Conservation (phyloP, 1,140 invertebrate genomes). For the Neuroterus valhalla region DNA sequence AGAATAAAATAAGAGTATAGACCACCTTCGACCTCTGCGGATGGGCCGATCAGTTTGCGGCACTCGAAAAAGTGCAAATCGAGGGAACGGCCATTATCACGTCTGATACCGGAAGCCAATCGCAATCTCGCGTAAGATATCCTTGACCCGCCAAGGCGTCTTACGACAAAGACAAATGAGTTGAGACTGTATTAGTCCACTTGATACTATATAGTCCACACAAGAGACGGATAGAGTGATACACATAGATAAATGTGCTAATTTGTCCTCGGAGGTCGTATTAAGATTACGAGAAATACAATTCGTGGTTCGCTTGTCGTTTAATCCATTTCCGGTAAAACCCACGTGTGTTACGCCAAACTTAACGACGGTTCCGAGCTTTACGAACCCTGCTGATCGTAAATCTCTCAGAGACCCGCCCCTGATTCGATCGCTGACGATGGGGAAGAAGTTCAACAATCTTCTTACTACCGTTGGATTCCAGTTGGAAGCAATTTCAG, state of each 20-base stretch:
- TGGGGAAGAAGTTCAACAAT: not conserved
- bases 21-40: not conserved
- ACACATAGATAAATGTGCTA: not conserved
- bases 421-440: slow-evolving; percentile 19
- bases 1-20: not conserved
- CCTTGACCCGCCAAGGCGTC: not conserved
- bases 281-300: slow-evolving; percentile 6
- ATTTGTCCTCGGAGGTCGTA: slow-evolving; percentile 8
- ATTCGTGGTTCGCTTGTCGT: not conserved
- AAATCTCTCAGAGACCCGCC: slow-evolving; percentile 19
- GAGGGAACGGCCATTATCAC: not conserved
- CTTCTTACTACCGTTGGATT: not conserved
- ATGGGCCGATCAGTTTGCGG: not conserved
- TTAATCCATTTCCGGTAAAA: slow-evolving; percentile 24
- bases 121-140: not conserved
- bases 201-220: not conserved
- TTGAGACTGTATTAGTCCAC: not conserved
- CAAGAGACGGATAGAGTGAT: not conserved
- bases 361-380: slow-evolving; percentile 6
- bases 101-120: not conserved
- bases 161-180: not conserved
- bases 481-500: not conserved
- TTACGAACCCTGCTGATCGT: slow-evolving; percentile 4
- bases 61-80: not conserved
- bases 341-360: slow-evolving; percentile 10